Evolutionary conservation across 2,113 vertebrate genomes (phyloP), one percentile per base, ranked within the genome.

Genomic region (Oreochromis tanganicae): DNA sequence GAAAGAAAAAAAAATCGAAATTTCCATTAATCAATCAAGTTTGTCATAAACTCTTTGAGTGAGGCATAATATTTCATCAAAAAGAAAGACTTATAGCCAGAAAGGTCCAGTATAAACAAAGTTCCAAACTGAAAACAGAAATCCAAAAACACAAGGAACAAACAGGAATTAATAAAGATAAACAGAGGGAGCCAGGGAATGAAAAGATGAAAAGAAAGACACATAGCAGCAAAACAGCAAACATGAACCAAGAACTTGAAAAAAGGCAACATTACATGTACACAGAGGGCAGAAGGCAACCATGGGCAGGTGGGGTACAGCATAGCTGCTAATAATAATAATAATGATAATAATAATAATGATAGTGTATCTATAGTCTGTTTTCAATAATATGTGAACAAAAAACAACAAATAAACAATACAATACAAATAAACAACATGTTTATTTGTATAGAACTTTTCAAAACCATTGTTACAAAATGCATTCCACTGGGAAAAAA

Each of bases 401-500:
- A 27, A 27, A 27, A 1, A 27, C 27, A 27, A 27, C 27, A 27
- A 27, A 27, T 27, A 27, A 27, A 27, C 27, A 27, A 27, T 27
- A 27, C 27, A 27, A 27, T 4, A 27, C 27, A 27, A 27, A 27
- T 27, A 27, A 27, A 27, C 27, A 27, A 27, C 27, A 27, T 27
- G 16, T 63, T 63, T 34, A 63, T 63, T 63, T 63, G 59, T 63
- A 61, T 36, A 63, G 0, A 61, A 61, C 16, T 4, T 63, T 36
- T 63, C 32, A 63, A 63, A 63, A 36, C 59, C 32, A 63, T 11
- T 36, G 32, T 63, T 3, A 63, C 17, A 63, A 36, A 32, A 1
- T 32, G 17, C 14, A 59, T 17, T 59, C 27, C 56, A 59, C 27
- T 9, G 0, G 0, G 27, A 1, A 59, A 9, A 59, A 59, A 63